Evolutionary conservation across 2,797 vertebrate genomes (phyloP).

Genomic region (Sebastes taczanowskii): DNA sequence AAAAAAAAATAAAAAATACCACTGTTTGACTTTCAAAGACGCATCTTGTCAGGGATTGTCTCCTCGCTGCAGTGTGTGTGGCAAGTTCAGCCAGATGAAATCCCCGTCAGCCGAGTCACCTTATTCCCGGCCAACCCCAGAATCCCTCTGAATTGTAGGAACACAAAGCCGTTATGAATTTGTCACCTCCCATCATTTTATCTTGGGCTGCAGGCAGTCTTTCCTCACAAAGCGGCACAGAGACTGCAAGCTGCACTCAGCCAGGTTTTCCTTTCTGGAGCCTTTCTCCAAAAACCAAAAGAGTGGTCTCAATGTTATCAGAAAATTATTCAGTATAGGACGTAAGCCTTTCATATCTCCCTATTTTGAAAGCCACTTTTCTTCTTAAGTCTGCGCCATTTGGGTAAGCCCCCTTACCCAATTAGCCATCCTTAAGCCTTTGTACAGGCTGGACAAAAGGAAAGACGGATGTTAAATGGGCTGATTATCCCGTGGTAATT

Average conservation of each 20-base stretch:
- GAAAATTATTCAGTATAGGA: conserved; percentile 76
- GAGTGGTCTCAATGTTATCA: conserved; percentile 81
- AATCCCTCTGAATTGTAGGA: conserved; percentile 76
- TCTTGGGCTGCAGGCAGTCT: conserved; percentile 78
- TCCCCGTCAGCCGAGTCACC: conserved; percentile 79
- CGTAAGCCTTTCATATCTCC: conserved; percentile 67
- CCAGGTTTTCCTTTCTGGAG: conserved; percentile 49
- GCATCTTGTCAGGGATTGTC: conserved; percentile 68
- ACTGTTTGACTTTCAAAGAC: conserved; percentile 61
- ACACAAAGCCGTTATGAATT: conserved; percentile 83
- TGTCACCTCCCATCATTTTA: conserved; percentile 83
- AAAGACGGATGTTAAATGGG: conserved; percentile 71
- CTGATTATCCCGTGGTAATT: conserved; percentile 79
- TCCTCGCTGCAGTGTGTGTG: conserved; percentile 59
- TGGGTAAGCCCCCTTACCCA: conserved; percentile 71
- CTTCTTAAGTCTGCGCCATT: conserved; percentile 61
- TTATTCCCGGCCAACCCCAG: conserved; percentile 70
- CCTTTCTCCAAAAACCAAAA: conserved; percentile 58
- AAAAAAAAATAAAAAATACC: neutral
- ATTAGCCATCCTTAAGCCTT: conserved; percentile 79
- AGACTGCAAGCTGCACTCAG: conserved; percentile 56
- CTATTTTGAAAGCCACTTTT: conserved; percentile 72
- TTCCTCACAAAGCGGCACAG: conserved; percentile 64
- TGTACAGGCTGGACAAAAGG: conserved; percentile 75
- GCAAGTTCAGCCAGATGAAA: conserved; percentile 76